Evolutionary conservation across 2,888 invertebrate species (phyloP).

Genomic region (Exephanes ischioxanthus): DNA sequence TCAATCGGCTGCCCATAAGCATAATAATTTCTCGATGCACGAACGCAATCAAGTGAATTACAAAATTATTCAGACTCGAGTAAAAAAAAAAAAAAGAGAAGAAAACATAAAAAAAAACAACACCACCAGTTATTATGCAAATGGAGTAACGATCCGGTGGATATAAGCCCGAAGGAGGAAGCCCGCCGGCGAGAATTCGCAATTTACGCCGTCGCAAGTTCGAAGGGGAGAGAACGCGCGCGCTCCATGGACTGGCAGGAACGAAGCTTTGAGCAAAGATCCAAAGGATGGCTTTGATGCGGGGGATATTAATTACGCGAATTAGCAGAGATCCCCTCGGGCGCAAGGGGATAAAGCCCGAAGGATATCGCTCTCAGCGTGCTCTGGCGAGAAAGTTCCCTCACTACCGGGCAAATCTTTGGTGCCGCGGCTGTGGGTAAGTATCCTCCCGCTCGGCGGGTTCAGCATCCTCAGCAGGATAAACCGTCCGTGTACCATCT

Average conservation of each 20-base stretch:
- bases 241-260: conserved; percentile 1
- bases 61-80: conserved; percentile 44
- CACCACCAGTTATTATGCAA: conserved; percentile 47
- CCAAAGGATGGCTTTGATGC: conserved; percentile 49
- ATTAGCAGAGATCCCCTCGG: conserved; percentile 61
- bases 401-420: conserved; percentile 60
- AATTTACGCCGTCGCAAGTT: conserved; percentile 30
- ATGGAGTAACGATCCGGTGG: conserved; percentile 48
- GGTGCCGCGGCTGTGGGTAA: conserved; percentile 69
- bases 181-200: conserved; percentile 42
- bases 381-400: conserved; percentile 65
- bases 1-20: neutral
- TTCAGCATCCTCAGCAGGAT: conserved; percentile 61
- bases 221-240: conserved; percentile 2
- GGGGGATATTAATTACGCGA: conserved; percentile 65
- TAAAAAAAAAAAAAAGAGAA: neutral
- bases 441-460: conserved; percentile 62
- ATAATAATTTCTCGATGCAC: conserved; percentile 1
- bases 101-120: conserved; percentile 46
- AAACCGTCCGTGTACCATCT: conserved; percentile 13
- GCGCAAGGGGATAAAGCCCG: conserved; percentile 35
- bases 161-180: conserved; percentile 43
- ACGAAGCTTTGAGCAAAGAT: conserved; percentile 43
- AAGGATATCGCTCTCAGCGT: conserved; percentile 65
- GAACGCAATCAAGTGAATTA: conserved; percentile 55